These are phyloP conservation scores for Channallabes apus DNA, from an alignment of 2,797 vertebrate species.

Conservation along the genomic window DNA sequence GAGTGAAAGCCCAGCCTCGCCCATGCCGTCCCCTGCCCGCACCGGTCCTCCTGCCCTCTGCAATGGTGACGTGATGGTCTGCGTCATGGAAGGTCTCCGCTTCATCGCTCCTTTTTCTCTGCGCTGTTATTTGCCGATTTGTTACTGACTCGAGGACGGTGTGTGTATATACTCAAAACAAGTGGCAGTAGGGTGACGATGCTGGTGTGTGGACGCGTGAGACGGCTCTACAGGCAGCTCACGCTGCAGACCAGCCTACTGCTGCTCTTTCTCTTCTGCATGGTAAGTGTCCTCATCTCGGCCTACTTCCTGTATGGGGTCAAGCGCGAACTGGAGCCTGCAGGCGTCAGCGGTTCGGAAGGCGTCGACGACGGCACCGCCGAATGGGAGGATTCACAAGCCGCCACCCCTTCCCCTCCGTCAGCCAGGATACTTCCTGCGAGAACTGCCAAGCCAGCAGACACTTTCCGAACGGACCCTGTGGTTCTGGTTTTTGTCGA, in stretches of 20 bases:
- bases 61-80: slow-evolving; percentile 81
- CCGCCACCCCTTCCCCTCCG: slow-evolving; percentile 83
- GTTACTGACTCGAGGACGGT: slow-evolving; percentile 32
- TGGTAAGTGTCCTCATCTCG: slow-evolving; percentile 93
- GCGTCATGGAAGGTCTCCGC: slow-evolving; percentile 72
- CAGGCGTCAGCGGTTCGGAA: slow-evolving; percentile 66
- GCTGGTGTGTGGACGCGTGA: slow-evolving; percentile 85
- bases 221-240: slow-evolving; percentile 92
- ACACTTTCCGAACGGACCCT: slow-evolving; percentile 88
- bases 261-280: slow-evolving; percentile 93
- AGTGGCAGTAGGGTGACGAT: slow-evolving; percentile 79
- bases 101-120: slow-evolving; percentile 58
- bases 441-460: slow-evolving; percentile 59
- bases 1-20: slow-evolving; percentile 53
- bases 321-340: slow-evolving; percentile 91
- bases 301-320: slow-evolving; percentile 98
- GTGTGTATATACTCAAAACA: slow-evolving; percentile 32
- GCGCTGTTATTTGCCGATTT: not conserved
- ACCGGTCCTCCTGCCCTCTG: slow-evolving; percentile 67
- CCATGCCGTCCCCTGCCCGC: slow-evolving; percentile 60
- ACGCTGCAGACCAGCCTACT: slow-evolving; percentile 93
- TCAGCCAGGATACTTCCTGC: slow-evolving; percentile 71
- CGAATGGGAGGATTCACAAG: slow-evolving; percentile 84
- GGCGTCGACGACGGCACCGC: slow-evolving; percentile 70
- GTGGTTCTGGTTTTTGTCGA: slow-evolving; percentile 97